Conservation (phyloP, 2,797 vertebrate species). For the Chromis chromis region DNA sequence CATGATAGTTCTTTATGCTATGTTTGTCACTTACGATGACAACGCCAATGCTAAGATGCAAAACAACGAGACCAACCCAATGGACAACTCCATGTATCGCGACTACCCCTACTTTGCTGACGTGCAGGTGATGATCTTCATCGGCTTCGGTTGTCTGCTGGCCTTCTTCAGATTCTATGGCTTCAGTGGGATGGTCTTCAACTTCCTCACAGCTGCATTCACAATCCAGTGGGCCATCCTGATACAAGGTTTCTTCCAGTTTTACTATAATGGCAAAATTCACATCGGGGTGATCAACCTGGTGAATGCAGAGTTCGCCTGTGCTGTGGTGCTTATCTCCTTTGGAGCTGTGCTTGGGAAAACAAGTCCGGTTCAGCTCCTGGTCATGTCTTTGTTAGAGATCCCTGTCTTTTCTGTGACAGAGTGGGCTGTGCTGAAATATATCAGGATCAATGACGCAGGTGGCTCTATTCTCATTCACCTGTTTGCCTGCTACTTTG, state of each 20-base stretch:
- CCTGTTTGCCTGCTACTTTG: slow-evolving; percentile 88
- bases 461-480: slow-evolving; percentile 87
- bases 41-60: slow-evolving; percentile 56
- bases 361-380: slow-evolving; percentile 86
- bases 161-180: slow-evolving; percentile 85
- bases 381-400: slow-evolving; percentile 84
- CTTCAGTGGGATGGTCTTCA: slow-evolving; percentile 86
- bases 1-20: slow-evolving; percentile 79
- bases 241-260: slow-evolving; percentile 86
- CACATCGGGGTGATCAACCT: slow-evolving; percentile 82
- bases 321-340: slow-evolving; percentile 86
- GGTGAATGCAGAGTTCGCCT: slow-evolving; percentile 84
- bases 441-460: slow-evolving; percentile 82
- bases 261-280: slow-evolving; percentile 78
- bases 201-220: slow-evolving; percentile 86
- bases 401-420: slow-evolving; percentile 80
- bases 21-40: slow-evolving; percentile 84
- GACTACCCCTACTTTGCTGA: slow-evolving; percentile 87
- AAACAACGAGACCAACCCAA: slow-evolving; percentile 63
- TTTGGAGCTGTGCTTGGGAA: slow-evolving; percentile 85
- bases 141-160: slow-evolving; percentile 87
- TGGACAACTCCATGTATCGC: slow-evolving; percentile 75
- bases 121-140: slow-evolving; percentile 87
- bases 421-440: slow-evolving; percentile 83
- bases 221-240: slow-evolving; percentile 86